Evolutionary conservation across 2,797 vertebrate genomes (phyloP), one percentile per base, ranked within the genome.

Genomic region (Sebastiscus tertius): DNA sequence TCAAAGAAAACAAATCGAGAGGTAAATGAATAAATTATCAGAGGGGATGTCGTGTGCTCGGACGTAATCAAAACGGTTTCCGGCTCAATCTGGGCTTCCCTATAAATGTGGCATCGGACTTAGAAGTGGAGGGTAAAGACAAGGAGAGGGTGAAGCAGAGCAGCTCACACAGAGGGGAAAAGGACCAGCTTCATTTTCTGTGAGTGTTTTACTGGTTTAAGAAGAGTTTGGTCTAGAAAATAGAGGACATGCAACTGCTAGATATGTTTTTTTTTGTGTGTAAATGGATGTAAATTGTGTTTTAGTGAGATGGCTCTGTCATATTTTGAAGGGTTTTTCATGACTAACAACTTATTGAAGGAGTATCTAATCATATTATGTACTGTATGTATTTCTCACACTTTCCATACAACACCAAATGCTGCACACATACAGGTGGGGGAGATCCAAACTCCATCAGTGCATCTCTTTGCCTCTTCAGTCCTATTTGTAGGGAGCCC

Each of bases 11-110:
- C 73, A 72, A 90, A 89, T 88, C 31, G 59, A 77, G 73, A 81
- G 75, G 76, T 54, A 80, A 77, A 87, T 87, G 83, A 83, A 83
- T 86, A 85, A 88, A 90, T 90, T 82, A 72, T 24, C 70, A 69
- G 71, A 67, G 76, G 85, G 78, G 84, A 82, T 86, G 92, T 92
- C 87, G 82, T 91, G 79, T 68, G 89, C 82, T 87, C 73, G 64
- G 90, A 95, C 94, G 93, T 93, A 95, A 93, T 95, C 89, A 83
- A 87, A 89, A 83, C 67, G 61, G 89, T 90, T 94, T 94, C 89
- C 89, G 91, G 88, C 86, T 87, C 81, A 67, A 29, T 89, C 81
- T 80, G 88, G 88, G 92, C 83, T 88, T 94, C 90, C 89, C 93
- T 96, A 96, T 96, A 96, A 94, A 95, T 92, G 76, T 59, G 70